Conservation (phyloP, 1,140 invertebrate genomes). For the Bombyx mandarina region DNA sequence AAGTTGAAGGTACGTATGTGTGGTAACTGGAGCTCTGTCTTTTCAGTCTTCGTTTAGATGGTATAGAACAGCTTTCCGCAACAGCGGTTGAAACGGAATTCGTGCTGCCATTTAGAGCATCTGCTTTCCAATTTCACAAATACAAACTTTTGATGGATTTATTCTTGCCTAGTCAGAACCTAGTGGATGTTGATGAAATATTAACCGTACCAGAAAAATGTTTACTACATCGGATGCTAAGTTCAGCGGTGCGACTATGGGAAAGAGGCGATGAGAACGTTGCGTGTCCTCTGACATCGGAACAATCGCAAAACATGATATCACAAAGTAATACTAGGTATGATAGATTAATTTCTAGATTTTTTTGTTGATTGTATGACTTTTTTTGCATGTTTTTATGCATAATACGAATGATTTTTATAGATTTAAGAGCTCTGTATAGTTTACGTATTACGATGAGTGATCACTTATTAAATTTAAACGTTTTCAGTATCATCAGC, state of each 20-base stretch:
- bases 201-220: slow-evolving; percentile 71
- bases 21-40: background rate
- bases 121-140: slow-evolving; percentile 73
- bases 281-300: slow-evolving; percentile 58
- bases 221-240: slow-evolving; percentile 73
- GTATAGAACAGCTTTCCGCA: slow-evolving; percentile 70
- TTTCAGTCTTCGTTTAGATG: slow-evolving; percentile 75
- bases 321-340: slow-evolving; percentile 35
- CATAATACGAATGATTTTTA: too few relatives aligned
- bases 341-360: slow-evolving; percentile 7
- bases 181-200: slow-evolving; percentile 55
- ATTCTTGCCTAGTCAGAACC: slow-evolving; percentile 70
- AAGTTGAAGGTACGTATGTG: too few relatives aligned
- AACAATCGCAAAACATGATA: slow-evolving; percentile 32
- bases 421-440: too few relatives aligned
- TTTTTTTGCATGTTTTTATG: too few relatives aligned
- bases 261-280: slow-evolving; percentile 66
- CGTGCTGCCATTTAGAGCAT: slow-evolving; percentile 72
- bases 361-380: too few relatives aligned
- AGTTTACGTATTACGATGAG: too few relatives aligned
- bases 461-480: background rate
- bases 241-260: slow-evolving; percentile 71
- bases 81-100: slow-evolving; percentile 58
- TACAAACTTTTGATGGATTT: slow-evolving; percentile 73
- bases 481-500: slow-evolving; percentile 43